These are phyloP conservation scores for Astreopora myriophthalma DNA, from an alignment of 64 coral and sea anemone species.

Conservation along the genomic window DNA sequence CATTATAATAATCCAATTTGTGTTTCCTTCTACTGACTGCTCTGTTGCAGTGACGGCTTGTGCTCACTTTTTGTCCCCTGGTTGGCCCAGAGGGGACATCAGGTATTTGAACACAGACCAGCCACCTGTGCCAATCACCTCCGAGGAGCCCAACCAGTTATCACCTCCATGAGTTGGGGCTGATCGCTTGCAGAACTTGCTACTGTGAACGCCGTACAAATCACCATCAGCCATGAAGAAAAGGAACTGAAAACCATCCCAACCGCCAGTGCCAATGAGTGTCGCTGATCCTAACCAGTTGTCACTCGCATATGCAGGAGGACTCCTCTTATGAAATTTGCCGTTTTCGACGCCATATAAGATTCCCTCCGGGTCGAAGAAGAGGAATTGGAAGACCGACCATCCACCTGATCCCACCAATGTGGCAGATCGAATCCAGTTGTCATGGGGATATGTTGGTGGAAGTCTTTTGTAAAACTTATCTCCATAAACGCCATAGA, in stretches of 20 bases:
- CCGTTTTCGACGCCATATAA: conserved; percentile 5
- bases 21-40: background rate
- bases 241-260: background rate
- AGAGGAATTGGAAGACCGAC: background rate
- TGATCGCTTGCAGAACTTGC: background rate
- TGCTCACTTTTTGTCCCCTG: background rate
- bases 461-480: background rate
- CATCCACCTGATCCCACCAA: background rate
- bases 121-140: background rate
- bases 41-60: background rate
- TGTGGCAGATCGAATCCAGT: conserved; percentile 9
- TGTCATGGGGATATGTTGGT: background rate
- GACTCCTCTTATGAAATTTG: background rate
- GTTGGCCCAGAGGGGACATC: background rate
- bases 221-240: conserved; percentile 7
- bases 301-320: background rate
- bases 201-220: background rate
- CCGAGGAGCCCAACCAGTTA: background rate
- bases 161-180: background rate
- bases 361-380: background rate
- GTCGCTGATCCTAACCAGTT: background rate
- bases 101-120: background rate
- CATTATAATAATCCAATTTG: background rate
- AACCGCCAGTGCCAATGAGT: background rate
- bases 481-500: background rate